A percentile compares a stretch with the other conserved stretches of the same genome.
These are phyloP conservation scores for Actenoides lindsayi DNA, from an alignment of 2,113 vertebrate species.

Conservation along the genomic window DNA sequence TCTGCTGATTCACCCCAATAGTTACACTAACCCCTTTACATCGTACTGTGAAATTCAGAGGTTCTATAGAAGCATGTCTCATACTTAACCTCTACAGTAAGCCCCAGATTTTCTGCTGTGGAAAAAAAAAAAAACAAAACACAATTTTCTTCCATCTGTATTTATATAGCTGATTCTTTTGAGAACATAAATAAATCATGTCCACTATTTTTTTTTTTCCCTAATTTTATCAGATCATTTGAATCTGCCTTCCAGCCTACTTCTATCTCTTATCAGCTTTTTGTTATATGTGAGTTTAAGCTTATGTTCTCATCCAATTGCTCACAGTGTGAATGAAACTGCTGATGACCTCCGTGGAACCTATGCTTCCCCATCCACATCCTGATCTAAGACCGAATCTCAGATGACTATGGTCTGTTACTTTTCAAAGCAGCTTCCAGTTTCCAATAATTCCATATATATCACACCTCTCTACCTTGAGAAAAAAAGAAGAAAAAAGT, in stretches of 20 bases:
- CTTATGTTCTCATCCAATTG: background rate
- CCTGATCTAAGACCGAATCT: background rate
- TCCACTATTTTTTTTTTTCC: background rate
- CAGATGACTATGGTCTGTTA: background rate
- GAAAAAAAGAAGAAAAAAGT: background rate
- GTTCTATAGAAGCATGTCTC: background rate
- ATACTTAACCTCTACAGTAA: background rate
- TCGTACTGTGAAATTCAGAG: background rate
- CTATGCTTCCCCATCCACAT: background rate
- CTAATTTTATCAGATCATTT: background rate
- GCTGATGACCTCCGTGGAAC: background rate
- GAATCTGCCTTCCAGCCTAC: background rate
- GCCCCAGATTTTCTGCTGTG: background rate
- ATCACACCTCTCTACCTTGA: background rate
- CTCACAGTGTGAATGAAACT: background rate
- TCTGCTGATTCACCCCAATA: background rate
- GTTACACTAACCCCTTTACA: background rate
- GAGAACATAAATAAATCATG: background rate
- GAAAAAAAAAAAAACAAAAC: too few relatives aligned
- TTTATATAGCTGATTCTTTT: background rate
- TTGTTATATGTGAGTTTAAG: background rate
- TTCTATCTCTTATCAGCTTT: background rate
- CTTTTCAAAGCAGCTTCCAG: background rate
- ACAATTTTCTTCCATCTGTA: background rate
- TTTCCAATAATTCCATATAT: background rate